Conservation (phyloP, 1,140 invertebrate species). For the Doryteuthis pealeii region DNA sequence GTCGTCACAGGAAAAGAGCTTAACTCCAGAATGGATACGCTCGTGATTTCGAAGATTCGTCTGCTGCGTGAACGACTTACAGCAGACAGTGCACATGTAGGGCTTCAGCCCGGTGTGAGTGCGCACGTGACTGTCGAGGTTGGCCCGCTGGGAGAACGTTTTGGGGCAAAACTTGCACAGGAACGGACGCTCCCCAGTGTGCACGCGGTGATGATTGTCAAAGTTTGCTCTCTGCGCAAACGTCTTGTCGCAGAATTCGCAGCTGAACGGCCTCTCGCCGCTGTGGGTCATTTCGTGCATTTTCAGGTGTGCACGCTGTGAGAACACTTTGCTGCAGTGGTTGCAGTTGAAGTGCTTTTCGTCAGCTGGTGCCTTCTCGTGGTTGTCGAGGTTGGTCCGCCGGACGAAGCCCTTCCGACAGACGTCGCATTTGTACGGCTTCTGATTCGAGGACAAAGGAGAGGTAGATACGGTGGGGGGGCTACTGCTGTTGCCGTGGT, state of each 20-base stretch:
- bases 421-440: conserved; percentile 57
- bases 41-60: conserved; percentile 59
- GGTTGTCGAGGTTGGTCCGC: conserved; percentile 22
- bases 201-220: conserved; percentile 52
- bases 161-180: conserved; percentile 66
- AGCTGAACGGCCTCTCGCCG: conserved; percentile 69
- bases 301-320: conserved; percentile 66
- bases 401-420: conserved; percentile 37
- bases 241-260: conserved; percentile 69
- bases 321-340: conserved; percentile 56
- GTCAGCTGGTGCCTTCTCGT: conserved; percentile 37
- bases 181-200: conserved; percentile 43
- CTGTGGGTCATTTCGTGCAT: conserved; percentile 62
- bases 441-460: conserved; percentile 70
- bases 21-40: conserved; percentile 79
- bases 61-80: conserved; percentile 92
- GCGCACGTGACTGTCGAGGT: conserved; percentile 20
- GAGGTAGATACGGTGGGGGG: not conserved
- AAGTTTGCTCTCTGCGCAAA: conserved; percentile 77
- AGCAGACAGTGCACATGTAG: conserved; percentile 86
- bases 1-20: conserved; percentile 85
- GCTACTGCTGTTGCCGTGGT: not conserved
- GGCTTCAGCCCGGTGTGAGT: conserved; percentile 42
- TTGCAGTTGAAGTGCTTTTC: conserved; percentile 57
- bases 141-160: conserved; percentile 11